Evolutionary conservation across 2,113 vertebrate species (phyloP).

Genomic region (Solenodon paradoxus): DNA sequence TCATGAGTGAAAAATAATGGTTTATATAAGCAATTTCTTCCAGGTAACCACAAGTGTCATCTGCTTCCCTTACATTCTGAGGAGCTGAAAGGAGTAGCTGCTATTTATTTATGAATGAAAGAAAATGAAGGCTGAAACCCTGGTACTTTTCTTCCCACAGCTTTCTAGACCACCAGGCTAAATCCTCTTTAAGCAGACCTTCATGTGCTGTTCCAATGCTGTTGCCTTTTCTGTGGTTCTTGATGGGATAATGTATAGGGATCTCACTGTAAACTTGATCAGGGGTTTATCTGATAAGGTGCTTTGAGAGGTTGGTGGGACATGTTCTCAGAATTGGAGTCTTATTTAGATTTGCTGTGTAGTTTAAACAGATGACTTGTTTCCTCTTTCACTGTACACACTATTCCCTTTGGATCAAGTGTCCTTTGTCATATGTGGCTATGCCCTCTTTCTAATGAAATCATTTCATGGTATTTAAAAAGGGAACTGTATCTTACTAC

Average conservation of each 20-base stretch:
- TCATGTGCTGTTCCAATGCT: neutral
- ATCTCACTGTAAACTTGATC: neutral
- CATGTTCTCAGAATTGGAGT: neutral
- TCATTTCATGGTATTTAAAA: neutral
- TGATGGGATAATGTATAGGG: neutral
- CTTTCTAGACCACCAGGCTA: neutral
- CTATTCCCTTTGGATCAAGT: neutral
- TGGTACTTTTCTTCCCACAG: neutral
- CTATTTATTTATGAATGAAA: neutral
- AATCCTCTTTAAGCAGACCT: neutral
- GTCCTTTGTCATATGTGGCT: neutral
- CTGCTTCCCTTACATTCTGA: neutral
- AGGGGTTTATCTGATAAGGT: slow-evolving; percentile 6
- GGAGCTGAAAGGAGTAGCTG: neutral
- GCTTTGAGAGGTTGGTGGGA: neutral
- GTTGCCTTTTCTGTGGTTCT: neutral
- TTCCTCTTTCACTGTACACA: neutral
- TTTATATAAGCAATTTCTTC: slow-evolving; percentile 3
- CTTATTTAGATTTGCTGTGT: neutral
- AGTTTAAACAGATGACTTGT: neutral
- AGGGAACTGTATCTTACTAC: neutral
- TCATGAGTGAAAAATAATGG: neutral
- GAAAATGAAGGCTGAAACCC: neutral
- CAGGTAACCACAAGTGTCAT: neutral
- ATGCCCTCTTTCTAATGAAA: neutral